Base-by-base conservation (phyloP, 2,888 invertebrate species). In the Timandra comae region DNA sequence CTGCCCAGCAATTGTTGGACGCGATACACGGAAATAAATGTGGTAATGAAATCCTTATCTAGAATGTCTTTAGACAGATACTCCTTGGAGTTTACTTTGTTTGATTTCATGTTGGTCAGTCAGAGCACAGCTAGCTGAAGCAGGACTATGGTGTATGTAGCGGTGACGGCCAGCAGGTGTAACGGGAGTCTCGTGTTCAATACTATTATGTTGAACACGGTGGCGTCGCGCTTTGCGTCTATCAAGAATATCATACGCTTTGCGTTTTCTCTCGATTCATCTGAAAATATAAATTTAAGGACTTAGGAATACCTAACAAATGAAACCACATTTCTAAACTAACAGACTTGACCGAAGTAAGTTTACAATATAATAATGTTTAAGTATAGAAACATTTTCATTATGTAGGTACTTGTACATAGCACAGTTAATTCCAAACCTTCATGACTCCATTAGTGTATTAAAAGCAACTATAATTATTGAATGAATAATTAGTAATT, bases 101-200 rank as follows among this genome's bases (percentile, higher is more conserved):
- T 27, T 21, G 29, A 28, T 20, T 33, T 27, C 34, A 42, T 38
- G 3, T 7, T 32, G 16, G 10, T 12, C 13, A 28, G 10, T 52
- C 59, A 64, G n/a, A 70, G 41, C 12, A 60, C 43, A 23, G 68
- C 65, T 31, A 76, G 69, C 39, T 78, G 75, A 20, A 77, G 33
- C 3, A 79, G 47, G 12, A 76, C 63, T 7, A 75, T 60, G 1
- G 72, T 72, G 33, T 79, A 79, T 11, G 65, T 68, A 6, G 77
- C 68, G 1, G 65, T 63, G 9, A 78, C 46, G 2, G 62, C 63
- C 2, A 76, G 36, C 4, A 75, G 42, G 9, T 61, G 52, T 2
- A 75, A 44, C 0, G 67, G 65, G n/a, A 76, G 43, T 1, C 50
- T 49, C 13, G 50, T 50, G 35, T 64, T 58, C 13, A 78, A 32